Base-by-base conservation (phyloP, 2,113 vertebrate genomes). In the Leptocoma aspasia region DNA sequence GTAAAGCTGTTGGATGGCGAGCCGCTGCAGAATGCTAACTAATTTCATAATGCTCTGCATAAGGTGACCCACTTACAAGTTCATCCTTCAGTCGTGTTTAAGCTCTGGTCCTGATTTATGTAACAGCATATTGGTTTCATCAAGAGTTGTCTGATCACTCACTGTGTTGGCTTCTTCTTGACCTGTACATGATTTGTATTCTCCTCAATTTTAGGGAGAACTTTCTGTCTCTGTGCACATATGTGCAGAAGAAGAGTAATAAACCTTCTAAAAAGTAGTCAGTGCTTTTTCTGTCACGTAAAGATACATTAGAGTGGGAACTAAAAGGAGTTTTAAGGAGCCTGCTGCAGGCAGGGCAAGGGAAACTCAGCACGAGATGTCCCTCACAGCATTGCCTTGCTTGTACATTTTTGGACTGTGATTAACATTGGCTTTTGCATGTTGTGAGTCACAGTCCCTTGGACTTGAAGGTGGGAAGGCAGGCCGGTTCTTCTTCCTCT, bases 51-150 rank as follows among this genome's bases (percentile, higher is more conserved):
- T 95, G 35, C 90, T 94, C 92, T 95, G 95, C 96, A 95, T 97
- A 97, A 96, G 95, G 95, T 96, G 96, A 97, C 96, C 96, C 95
- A 97, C 95, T 96, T 97, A 95, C 69, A 76, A 94, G 96, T 97
- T 96, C 96, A 96, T 96, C 96, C 95, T 94, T 92, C 96, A 96
- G 93, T 95, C 57, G 35, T 89, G 79, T 75, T 86, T 72, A 79
- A 96, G 94, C 96, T 95, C 94, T 88, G 88, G 92, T 92, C 79
- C 86, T 97, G 95, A 97, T 97, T 97, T 97, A 97, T 96, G 90
- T 96, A 97, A 93, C 81, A 69, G 68, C 92, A 92, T 96, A 97
- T 96, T 97, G 96, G 90, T 97, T 97, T 96, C 95, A 96, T 97
- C 95, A 96, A n/a, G 94, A 89, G 52, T 81, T 78, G 94, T 96